These are phyloP conservation scores for cattle (Bos taurus) DNA, from an alignment of 2,113 vertebrate genomes.

Conservation along the genomic window ARS-UCD2.0 NC_037330.1:35140001-35140500, in stretches of 20 bases:
- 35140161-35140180: background rate
- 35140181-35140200: background rate
- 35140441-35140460: background rate
- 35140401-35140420: background rate
- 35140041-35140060: background rate
- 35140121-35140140: background rate
- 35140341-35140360: background rate
- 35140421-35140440: accelerated
- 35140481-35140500: background rate
- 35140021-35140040: background rate
- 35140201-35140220: background rate
- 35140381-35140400: background rate
- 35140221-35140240: background rate
- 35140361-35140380: background rate
- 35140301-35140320: background rate
- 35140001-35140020: accelerated
- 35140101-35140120: background rate
- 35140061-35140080: background rate
- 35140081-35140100: background rate
- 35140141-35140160: background rate
- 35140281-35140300: background rate
- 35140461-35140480: background rate
- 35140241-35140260: background rate
- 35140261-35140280: background rate
- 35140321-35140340: background rate